These are phyloP conservation scores for Drosophila diplacantha DNA, from an alignment of 2,888 invertebrate species.

Conservation along the genomic window DNA sequence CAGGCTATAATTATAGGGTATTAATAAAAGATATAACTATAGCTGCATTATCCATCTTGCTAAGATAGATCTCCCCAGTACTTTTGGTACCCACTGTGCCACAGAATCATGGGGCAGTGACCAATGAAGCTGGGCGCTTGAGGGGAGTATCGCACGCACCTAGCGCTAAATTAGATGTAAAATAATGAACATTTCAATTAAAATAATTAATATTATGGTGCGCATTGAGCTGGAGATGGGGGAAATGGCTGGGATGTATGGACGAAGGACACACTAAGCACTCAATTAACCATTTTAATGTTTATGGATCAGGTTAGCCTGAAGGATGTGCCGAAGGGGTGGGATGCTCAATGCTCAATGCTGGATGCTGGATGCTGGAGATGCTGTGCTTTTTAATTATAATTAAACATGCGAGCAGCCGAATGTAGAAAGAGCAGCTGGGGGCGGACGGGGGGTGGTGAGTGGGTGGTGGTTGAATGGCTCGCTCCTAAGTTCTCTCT, in stretches of 20 bases:
- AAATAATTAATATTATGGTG: slow-evolving; percentile 71
- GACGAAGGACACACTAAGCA: slow-evolving; percentile 61
- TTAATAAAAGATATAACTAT: not conserved
- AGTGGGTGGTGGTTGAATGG: slow-evolving; percentile 21
- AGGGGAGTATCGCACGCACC: slow-evolving; percentile 48
- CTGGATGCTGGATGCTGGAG: slow-evolving; percentile 27
- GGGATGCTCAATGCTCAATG: slow-evolving; percentile 44
- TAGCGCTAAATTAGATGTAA: slow-evolving; percentile 70
- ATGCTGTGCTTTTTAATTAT: slow-evolving; percentile 65
- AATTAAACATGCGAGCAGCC: slow-evolving; percentile 68
- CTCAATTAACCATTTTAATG: slow-evolving; percentile 74
- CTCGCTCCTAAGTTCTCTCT: slow-evolving; percentile 22
- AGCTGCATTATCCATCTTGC: not conserved
- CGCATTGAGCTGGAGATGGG: slow-evolving; percentile 30
- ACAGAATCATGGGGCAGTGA: slow-evolving; percentile 10
- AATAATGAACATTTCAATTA: slow-evolving; percentile 73
- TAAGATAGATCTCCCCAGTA: not conserved
- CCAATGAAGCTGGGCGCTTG: not conserved
- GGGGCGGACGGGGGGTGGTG: slow-evolving; percentile 34
- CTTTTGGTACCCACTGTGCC: slow-evolving; percentile 7
- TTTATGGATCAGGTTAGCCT: slow-evolving; percentile 56
- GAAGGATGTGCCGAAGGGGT: slow-evolving; percentile 40
- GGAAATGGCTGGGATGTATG: slow-evolving; percentile 1
- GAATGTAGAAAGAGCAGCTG: slow-evolving; percentile 24
- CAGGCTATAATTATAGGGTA: not conserved